These are phyloP conservation scores for Thunnus albacares DNA, from an alignment of 2,797 vertebrate genomes.

Conservation along the genomic window DNA sequence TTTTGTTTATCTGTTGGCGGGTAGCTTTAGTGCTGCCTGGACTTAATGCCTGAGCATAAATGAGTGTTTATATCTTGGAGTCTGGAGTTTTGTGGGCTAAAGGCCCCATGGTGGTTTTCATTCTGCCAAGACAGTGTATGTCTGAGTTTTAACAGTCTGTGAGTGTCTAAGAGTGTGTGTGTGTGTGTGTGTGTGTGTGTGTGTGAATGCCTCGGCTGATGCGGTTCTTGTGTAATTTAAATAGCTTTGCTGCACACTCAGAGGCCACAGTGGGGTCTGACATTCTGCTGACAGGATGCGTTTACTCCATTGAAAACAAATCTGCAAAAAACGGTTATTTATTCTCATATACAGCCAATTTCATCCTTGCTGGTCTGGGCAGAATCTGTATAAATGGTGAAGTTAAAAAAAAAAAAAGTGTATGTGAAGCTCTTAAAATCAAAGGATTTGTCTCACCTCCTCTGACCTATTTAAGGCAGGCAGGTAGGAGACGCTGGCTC, in stretches of 20 bases:
- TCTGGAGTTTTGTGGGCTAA: conserved; percentile 50
- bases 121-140: conserved; percentile 50
- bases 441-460: conserved; percentile 53
- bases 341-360: conserved; percentile 67
- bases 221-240: conserved; percentile 54
- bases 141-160: conserved; percentile 27
- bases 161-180: not conserved
- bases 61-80: conserved; percentile 54
- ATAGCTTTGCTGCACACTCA: conserved; percentile 36
- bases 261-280: conserved; percentile 53
- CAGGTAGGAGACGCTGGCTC: conserved; percentile 13
- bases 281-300: conserved; percentile 62
- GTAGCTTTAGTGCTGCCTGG: conserved; percentile 55
- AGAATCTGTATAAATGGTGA: conserved; percentile 46
- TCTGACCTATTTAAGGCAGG: conserved; percentile 22
- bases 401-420: conserved; percentile 33
- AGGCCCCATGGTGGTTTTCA: conserved; percentile 51
- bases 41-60: conserved; percentile 57
- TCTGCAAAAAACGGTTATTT: conserved; percentile 59
- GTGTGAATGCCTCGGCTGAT: conserved; percentile 15
- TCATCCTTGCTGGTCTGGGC: conserved; percentile 15
- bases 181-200: not conserved
- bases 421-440: conserved; percentile 38
- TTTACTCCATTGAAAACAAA: conserved; percentile 65
- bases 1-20: conserved; percentile 73